Conservation (phyloP, 2,797 vertebrate genomes). For the Enteromius treurensis region DNA sequence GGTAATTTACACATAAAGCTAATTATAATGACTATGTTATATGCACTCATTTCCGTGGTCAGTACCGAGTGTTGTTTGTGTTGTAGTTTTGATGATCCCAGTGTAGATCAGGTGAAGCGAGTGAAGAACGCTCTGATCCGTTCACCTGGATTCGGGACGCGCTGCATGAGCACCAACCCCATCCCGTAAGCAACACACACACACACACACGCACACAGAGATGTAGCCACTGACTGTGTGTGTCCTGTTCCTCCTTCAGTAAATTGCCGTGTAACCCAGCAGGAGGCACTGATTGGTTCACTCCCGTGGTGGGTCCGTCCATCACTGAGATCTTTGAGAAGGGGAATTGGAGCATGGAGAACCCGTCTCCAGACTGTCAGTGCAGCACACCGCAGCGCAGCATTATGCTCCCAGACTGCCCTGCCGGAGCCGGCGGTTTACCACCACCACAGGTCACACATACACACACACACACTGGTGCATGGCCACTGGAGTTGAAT, state of each 20-base stretch:
- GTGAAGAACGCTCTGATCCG: conserved; percentile 85
- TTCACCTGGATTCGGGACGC: conserved; percentile 92
- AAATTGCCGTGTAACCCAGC: conserved; percentile 69
- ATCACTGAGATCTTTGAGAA: conserved; percentile 84
- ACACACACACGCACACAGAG: not conserved
- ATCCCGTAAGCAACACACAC: conserved; percentile 84
- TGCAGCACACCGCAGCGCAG: conserved; percentile 87
- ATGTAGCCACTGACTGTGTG: not conserved
- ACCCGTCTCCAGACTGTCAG: conserved; percentile 90
- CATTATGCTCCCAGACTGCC: conserved; percentile 91
- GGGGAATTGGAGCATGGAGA: conserved; percentile 92
- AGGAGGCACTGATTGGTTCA: conserved; percentile 81
- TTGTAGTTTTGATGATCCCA: conserved; percentile 86
- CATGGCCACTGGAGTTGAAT: not conserved
- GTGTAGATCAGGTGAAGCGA: conserved; percentile 76
- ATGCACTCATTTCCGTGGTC: too few species aligned
- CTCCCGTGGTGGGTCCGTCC: conserved; percentile 79
- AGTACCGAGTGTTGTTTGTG: not conserved
- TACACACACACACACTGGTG: not conserved
- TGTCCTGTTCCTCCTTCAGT: conserved; percentile 60
- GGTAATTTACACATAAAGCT: not conserved
- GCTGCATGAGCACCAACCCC: conserved; percentile 89
- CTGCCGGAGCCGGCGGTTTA: conserved; percentile 87
- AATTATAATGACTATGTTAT: not conserved
- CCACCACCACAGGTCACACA: conserved; percentile 87